phyloP scores from a whole-genome alignment of 92 coral and sea anemone species.

The Epizoanthus illoricatus region DNA sequence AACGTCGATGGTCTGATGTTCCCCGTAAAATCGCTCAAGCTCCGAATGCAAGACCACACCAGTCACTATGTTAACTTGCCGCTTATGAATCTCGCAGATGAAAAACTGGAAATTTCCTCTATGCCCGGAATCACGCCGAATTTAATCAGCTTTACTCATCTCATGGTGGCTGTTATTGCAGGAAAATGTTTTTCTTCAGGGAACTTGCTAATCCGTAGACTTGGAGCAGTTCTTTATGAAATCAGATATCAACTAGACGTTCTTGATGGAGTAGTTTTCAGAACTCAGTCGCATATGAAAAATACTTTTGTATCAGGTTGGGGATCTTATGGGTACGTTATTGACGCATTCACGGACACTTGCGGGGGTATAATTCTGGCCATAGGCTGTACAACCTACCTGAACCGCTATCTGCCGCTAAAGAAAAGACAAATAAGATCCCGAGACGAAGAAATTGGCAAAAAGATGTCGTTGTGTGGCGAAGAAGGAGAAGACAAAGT shows the following conservation, averaged over 20 bases:
- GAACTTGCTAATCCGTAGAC: constrained; percentile 71
- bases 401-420: constrained; percentile 73
- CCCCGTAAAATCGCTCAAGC: constrained; percentile 80
- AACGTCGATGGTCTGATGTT: constrained; percentile 71
- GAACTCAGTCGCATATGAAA: constrained; percentile 80
- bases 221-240: constrained; percentile 73
- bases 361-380: constrained; percentile 78
- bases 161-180: constrained; percentile 71
- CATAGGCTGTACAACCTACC: constrained; percentile 67
- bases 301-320: constrained; percentile 76
- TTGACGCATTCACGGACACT: constrained; percentile 85
- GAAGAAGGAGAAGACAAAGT: constrained; percentile 49
- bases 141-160: constrained; percentile 76
- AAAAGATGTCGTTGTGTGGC: constrained; percentile 42
- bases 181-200: constrained; percentile 76
- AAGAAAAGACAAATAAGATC: constrained; percentile 58
- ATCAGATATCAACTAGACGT: constrained; percentile 81
- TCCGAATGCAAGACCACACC: constrained; percentile 92
- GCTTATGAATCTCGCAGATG: constrained; percentile 75
- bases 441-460: constrained; percentile 69
- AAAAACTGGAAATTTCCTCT: constrained; percentile 63
- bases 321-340: constrained; percentile 84
- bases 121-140: constrained; percentile 86
- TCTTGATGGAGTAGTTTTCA: constrained; percentile 83
- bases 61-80: constrained; percentile 87